phyloP scores from a whole-genome alignment of 2,797 vertebrate species.

The Valencia hispanica region DNA sequence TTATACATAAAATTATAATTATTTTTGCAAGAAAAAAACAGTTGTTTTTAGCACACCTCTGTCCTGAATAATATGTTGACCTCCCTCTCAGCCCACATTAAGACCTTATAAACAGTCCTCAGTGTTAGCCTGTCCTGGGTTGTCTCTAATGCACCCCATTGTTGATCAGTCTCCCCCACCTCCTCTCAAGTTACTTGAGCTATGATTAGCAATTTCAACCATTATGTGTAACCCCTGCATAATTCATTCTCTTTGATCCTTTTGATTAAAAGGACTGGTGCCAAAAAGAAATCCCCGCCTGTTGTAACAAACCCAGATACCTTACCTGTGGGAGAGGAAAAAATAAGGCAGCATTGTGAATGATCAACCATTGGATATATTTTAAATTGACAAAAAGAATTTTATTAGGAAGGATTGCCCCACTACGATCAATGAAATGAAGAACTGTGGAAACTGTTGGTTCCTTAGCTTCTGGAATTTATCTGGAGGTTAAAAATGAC shows the following conservation, averaged over 20 bases:
- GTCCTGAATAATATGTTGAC: conserved; percentile 20
- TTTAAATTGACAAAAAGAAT: conserved; percentile 77
- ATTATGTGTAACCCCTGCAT: conserved; percentile 78
- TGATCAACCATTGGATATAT: conserved; percentile 60
- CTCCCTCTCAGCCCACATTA: neutral
- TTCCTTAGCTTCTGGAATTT: conserved; percentile 65
- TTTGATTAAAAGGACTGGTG: conserved; percentile 35
- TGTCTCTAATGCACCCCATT: conserved; percentile 55
- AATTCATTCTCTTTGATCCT: conserved; percentile 74
- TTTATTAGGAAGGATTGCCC: conserved; percentile 55
- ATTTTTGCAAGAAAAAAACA: neutral
- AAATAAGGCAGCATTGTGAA: conserved; percentile 78
- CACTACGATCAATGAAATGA: conserved; percentile 54
- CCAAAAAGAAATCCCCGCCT: conserved; percentile 75
- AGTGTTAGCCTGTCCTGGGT: conserved; percentile 64
- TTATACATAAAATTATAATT: neutral
- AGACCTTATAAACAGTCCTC: conserved; percentile 31
- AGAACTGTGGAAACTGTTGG: conserved; percentile 70
- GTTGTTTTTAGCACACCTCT: conserved; percentile 26
- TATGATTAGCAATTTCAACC: conserved; percentile 80
- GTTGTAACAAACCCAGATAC: conserved; percentile 54
- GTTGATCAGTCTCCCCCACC: conserved; percentile 64
- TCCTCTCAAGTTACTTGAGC: conserved; percentile 76
- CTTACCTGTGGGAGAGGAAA: conserved; percentile 55
- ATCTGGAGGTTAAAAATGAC: conserved; percentile 51